Conservation (phyloP, 92 coral and sea anemone genomes). For the Paragorgia papillata region DNA sequence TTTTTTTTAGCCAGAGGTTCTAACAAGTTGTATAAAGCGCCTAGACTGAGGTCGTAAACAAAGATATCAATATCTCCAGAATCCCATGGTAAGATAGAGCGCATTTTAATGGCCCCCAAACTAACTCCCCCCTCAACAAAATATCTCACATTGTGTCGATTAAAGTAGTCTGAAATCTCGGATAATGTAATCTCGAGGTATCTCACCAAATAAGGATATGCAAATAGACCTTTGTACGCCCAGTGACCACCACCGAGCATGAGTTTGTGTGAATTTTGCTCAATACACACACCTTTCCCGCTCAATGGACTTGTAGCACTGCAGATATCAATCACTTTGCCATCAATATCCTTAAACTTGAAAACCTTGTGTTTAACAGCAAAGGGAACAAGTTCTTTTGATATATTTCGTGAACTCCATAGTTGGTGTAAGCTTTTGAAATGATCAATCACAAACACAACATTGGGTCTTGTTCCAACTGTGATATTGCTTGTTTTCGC, state of each 20-base stretch:
- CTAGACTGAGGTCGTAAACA: constrained; percentile 21
- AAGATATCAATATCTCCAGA: constrained; percentile 61
- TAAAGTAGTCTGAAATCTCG: constrained; percentile 34
- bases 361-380: constrained; percentile 67
- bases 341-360: constrained; percentile 42
- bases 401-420: constrained; percentile 12
- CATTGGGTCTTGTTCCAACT: constrained; percentile 59
- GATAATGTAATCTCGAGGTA: constrained; percentile 36
- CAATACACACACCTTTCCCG: constrained; percentile 63
- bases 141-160: constrained; percentile 38
- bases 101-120: constrained; percentile 64
- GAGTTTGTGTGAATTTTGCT: constrained; percentile 39
- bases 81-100: constrained; percentile 67
- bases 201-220: constrained; percentile 52
- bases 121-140: constrained; percentile 49
- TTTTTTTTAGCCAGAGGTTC: constrained; percentile 4
- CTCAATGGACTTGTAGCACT: constrained; percentile 52
- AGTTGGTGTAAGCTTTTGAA: constrained; percentile 4
- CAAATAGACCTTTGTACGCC: constrained; percentile 56
- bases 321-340: constrained; percentile 57
- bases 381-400: constrained; percentile 54
- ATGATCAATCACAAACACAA: constrained; percentile 16
- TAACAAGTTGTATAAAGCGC: constrained; percentile 3
- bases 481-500: constrained; percentile 51
- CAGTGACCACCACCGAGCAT: constrained; percentile 61